A percentile compares a stretch with the other conserved stretches of the same genome.
Conservation (phyloP, 2,888 invertebrate genomes). For the Phrixothrix hirtus region DNA sequence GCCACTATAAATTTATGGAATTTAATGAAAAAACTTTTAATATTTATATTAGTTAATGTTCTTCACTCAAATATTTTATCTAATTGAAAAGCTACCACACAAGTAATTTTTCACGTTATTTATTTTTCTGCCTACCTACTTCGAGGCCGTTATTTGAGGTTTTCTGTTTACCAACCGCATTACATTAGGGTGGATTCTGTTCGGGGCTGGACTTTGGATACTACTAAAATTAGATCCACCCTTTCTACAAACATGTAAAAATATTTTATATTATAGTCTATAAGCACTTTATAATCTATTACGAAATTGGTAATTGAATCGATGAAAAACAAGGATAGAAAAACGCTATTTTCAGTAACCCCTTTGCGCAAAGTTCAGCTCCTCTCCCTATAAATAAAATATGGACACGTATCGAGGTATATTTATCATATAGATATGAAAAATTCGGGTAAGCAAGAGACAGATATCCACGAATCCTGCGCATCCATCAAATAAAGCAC, state of each 20-base stretch:
- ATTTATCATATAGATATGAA: slow-evolving; percentile 31
- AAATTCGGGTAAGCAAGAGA: slow-evolving; percentile 21
- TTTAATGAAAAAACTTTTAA: too few species aligned
- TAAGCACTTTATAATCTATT: too few species aligned
- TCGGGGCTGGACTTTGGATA: slow-evolving; percentile 21
- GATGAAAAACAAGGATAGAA: too few species aligned
- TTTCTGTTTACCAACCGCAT: slow-evolving; percentile 9
- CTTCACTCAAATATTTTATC: too few species aligned
- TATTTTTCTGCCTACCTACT: slow-evolving; percentile 12
- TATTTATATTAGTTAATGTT: too few species aligned
- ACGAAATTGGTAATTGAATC: too few species aligned
- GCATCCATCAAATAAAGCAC: slow-evolving; percentile 33
- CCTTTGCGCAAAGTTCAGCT: too few species aligned
- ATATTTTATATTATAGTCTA: too few species aligned
- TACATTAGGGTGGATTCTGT: slow-evolving; percentile 11
- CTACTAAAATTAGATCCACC: slow-evolving; percentile 10
- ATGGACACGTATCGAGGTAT: slow-evolving; percentile 21
- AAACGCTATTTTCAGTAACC: not conserved
- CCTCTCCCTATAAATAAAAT: slow-evolving; percentile 14
- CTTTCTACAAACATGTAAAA: slow-evolving; percentile 3
- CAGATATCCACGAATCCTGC: slow-evolving; percentile 19
- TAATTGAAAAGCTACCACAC: too few species aligned
- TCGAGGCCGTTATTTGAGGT: slow-evolving; percentile 14
- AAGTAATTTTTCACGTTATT: too few species aligned
- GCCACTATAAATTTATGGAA: too few species aligned